Conservation (phyloP, 2,797 vertebrate genomes). For the Cryptoprocta ferox region DNA sequence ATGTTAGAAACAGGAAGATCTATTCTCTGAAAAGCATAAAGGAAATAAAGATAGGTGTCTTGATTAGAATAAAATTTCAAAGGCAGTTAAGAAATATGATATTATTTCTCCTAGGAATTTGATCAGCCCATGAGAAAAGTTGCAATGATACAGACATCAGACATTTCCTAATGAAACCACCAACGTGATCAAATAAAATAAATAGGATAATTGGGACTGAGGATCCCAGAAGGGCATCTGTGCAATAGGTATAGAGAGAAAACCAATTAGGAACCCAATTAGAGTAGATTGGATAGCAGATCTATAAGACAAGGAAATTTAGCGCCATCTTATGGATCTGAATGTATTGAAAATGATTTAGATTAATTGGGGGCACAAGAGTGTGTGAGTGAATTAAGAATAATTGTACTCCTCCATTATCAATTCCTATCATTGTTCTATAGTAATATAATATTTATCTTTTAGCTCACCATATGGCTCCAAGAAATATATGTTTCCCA, state of each 20-base stretch:
- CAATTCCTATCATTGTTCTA: background rate
- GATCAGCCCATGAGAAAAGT: background rate
- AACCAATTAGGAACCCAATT: background rate
- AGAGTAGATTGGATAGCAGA: background rate
- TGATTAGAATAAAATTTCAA: background rate
- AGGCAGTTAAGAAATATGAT: background rate
- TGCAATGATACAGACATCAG: background rate
- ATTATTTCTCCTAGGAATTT: slow-evolving; percentile 8
- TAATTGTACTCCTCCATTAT: background rate
- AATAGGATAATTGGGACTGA: background rate
- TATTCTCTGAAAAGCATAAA: background rate
- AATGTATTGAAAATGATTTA: background rate
- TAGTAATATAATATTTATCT: background rate
- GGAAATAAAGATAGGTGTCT: background rate
- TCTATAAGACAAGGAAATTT: background rate
- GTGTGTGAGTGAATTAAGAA: background rate
- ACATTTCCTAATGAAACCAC: background rate
- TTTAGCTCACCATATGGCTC: background rate
- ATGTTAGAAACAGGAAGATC: background rate
- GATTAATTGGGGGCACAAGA: background rate
- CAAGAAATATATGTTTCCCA: background rate
- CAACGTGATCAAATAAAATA: background rate
- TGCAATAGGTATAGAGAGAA: background rate
- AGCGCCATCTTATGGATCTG: background rate
- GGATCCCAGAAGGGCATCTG: background rate